These are phyloP conservation scores for Rhamnusium bicolor DNA, from an alignment of 2,888 invertebrate species.

Conservation along the genomic window DNA sequence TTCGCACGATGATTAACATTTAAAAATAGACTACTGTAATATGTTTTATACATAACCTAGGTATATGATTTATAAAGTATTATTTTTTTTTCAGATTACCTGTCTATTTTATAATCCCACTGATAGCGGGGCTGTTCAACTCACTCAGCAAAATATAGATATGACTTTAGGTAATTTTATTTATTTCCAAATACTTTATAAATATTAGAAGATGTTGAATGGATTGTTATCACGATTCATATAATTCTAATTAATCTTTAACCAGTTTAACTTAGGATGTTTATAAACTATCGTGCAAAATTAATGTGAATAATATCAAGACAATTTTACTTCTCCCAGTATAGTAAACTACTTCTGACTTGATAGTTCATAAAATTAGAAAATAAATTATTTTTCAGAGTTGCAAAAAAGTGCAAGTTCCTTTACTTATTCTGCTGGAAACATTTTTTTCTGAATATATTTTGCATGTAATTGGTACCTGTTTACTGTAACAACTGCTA, in stretches of 20 bases:
- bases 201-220: not conserved
- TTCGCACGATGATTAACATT: not conserved
- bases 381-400: too few species aligned
- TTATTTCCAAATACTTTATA: not conserved
- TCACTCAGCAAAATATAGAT: slow-evolving; percentile 87
- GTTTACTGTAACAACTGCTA: too few species aligned
- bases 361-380: too few species aligned
- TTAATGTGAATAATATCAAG: too few species aligned
- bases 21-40: not conserved
- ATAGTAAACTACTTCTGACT: too few species aligned
- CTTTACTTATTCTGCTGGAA: too few species aligned
- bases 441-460: too few species aligned
- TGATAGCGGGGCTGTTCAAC: slow-evolving; percentile 86
- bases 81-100: slow-evolving; percentile 69
- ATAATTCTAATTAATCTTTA: not conserved
- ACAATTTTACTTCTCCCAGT: too few species aligned
- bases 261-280: not conserved
- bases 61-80: too few species aligned
- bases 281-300: too few species aligned
- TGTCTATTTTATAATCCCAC: slow-evolving; percentile 82
- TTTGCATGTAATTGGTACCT: too few species aligned
- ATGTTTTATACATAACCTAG: slow-evolving; percentile 4
- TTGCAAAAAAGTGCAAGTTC: too few species aligned
- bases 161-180: slow-evolving; percentile 82
- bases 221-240: not conserved